Conservation (phyloP, 2,797 vertebrate genomes). For the Danio kyathit region DNA sequence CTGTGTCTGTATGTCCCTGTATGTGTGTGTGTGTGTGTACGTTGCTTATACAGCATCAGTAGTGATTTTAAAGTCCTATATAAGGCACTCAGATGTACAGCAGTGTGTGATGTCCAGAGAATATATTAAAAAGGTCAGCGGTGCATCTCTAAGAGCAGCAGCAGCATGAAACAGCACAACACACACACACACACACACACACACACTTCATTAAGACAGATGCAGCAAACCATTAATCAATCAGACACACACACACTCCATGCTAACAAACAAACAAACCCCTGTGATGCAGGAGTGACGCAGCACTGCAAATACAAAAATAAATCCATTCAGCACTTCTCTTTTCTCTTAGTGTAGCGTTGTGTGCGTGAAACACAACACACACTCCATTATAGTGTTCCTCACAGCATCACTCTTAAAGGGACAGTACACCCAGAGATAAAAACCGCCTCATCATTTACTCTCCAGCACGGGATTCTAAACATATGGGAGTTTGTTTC, state of each 20-base stretch:
- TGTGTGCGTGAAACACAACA: background rate
- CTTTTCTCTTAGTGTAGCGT: background rate
- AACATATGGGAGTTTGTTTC: no score
- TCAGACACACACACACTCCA: background rate
- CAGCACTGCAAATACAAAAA: slow-evolving; percentile 11
- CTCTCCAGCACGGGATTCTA: no score
- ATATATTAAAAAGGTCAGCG: background rate
- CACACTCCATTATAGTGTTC: background rate
- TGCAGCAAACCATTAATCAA: background rate
- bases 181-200: background rate
- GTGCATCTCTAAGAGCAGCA: background rate
- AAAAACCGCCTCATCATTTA: no score
- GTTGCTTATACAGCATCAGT: background rate
- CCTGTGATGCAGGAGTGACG: background rate
- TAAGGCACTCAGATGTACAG: slow-evolving; percentile 37
- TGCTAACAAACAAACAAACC: background rate
- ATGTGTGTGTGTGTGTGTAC: no score
- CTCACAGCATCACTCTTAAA: background rate
- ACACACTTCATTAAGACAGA: background rate
- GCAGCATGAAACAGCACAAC: background rate
- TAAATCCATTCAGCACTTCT: background rate
- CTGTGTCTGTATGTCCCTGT: no score
- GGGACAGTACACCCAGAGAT: no score
- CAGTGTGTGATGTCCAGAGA: slow-evolving; percentile 4
- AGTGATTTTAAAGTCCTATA: slow-evolving; percentile 5